Percentiles rank a stretch among this genome's conserved stretches.
Conservation (phyloP, 1,140 invertebrate species). For the Drosophila saltans region DNA sequence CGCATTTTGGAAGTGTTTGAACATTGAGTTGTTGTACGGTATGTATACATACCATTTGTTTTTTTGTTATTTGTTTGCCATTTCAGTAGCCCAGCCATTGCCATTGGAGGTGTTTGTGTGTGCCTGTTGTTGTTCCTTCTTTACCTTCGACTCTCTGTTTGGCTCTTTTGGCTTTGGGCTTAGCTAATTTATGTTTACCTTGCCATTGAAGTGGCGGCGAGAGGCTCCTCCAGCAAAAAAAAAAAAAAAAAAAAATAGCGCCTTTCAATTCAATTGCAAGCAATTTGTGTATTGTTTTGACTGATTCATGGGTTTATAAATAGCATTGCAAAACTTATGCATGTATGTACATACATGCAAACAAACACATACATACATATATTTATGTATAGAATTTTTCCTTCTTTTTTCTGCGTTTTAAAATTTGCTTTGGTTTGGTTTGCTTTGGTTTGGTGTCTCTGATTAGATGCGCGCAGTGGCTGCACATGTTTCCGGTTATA, state of each 20-base stretch:
- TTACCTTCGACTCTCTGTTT: conserved; percentile 3
- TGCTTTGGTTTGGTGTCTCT: conserved; percentile 8
- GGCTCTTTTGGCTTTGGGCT: conserved; percentile 17
- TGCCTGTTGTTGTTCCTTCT: neutral
- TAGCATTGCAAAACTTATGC: conserved; percentile 3
- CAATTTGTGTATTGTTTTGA: conserved; percentile 11
- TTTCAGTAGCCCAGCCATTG: conserved; percentile 16
- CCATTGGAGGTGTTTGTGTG: neutral
- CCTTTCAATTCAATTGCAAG: conserved; percentile 23
- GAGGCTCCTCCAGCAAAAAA: conserved; percentile 13
- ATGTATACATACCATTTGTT: neutral
- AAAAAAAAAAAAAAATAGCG: neutral
- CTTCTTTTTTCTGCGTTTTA: neutral
- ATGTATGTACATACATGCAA: neutral
- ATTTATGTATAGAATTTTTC: no score
- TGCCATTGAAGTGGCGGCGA: conserved; percentile 16
- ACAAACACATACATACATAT: no score
- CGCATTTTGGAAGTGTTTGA: conserved; percentile 17
- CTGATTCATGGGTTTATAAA: conserved; percentile 22
- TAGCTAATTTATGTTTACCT: conserved; percentile 21
- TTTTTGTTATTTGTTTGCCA: conserved; percentile 14
- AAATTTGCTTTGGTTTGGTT: neutral
- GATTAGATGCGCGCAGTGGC: conserved; percentile 19
- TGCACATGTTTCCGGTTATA: conserved; percentile 20
- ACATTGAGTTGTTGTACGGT: neutral